Conservation (phyloP, 2,113 vertebrate genomes). For the Amia ocellicauda region DNA sequence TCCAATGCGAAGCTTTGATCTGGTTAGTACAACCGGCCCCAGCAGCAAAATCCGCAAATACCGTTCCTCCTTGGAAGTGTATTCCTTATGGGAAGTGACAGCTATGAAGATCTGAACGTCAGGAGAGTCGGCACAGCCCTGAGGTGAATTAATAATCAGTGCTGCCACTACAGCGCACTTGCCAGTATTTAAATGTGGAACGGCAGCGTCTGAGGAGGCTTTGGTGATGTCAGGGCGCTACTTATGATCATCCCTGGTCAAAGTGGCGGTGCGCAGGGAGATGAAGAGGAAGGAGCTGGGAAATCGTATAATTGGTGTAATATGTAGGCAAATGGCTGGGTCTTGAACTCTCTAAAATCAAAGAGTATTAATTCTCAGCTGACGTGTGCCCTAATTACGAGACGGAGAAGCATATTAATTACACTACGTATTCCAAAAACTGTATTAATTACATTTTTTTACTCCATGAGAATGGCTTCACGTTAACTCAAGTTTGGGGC, state of each 20-base stretch:
- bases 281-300: too few relatives aligned
- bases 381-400: too few relatives aligned
- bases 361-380: too few relatives aligned
- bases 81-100: neutral
- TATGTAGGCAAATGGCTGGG: conserved; percentile 30
- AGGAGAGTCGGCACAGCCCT: neutral
- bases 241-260: neutral
- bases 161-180: too few relatives aligned
- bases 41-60: neutral
- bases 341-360: conserved; percentile 39
- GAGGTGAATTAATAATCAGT: too few relatives aligned
- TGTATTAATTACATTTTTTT: too few relatives aligned
- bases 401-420: too few relatives aligned
- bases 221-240: neutral
- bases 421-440: too few relatives aligned
- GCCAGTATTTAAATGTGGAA: neutral
- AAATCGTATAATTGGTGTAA: conserved; percentile 30
- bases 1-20: neutral
- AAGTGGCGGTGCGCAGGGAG: neutral
- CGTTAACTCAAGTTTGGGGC: too few relatives aligned
- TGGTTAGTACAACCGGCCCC: neutral
- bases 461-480: too few relatives aligned
- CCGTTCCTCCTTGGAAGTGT: neutral
- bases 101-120: conserved; percentile 3
- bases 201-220: neutral